phyloP scores from a whole-genome alignment of 2,113 vertebrate species.

The Siniperca chuatsi region DNA sequence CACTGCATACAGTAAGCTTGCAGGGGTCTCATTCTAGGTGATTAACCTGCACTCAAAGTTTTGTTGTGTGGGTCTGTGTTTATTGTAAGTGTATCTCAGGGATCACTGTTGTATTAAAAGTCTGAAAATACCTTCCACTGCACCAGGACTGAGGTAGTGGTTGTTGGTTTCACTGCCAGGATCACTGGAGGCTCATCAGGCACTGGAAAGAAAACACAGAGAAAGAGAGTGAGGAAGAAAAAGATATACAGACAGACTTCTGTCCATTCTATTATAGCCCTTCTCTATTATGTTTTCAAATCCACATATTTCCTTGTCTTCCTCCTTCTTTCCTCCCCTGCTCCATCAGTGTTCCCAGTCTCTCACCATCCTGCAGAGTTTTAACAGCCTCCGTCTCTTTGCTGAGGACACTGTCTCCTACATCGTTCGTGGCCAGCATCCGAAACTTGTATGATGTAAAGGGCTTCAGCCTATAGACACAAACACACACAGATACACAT shows the following conservation, averaged over 20 bases:
- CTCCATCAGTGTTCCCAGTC: background rate
- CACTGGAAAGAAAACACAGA: conserved; percentile 81
- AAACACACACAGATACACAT: conserved; percentile 31
- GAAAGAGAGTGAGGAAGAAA: conserved; percentile 21
- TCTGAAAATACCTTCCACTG: conserved; percentile 92
- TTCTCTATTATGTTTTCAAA: conserved; percentile 1
- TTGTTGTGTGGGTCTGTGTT: conserved; percentile 7
- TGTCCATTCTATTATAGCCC: background rate
- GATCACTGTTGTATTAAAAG: conserved; percentile 22
- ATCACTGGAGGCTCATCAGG: conserved; percentile 93
- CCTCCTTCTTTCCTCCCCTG: conserved; percentile 12
- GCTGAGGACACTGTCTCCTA: conserved; percentile 94
- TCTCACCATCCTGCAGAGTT: conserved; percentile 96
- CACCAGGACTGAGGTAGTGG: conserved; percentile 94
- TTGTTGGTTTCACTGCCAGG: conserved; percentile 90
- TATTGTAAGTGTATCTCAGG: conserved; percentile 5
- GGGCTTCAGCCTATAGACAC: conserved; percentile 88
- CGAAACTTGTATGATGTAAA: conserved; percentile 96
- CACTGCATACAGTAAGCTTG: background rate
- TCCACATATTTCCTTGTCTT: background rate
- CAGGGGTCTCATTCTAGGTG: background rate
- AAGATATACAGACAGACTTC: background rate
- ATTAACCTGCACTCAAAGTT: conserved; percentile 28
- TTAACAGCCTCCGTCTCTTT: conserved; percentile 91
- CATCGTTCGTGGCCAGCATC: conserved; percentile 95